Evolutionary conservation across 2,888 invertebrate species (phyloP).

Genomic region (Microctonus aethiopoides): DNA sequence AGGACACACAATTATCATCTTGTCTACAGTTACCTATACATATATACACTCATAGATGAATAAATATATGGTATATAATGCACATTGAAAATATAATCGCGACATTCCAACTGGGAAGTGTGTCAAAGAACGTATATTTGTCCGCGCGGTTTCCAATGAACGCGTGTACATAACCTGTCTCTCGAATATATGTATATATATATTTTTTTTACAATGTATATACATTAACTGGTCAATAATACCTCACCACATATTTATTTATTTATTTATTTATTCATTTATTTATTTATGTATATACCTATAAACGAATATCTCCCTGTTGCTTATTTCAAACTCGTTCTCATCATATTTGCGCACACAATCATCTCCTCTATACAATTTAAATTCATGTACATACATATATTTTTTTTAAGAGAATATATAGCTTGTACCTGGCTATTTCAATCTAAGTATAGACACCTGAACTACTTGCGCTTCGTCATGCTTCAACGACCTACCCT

Average conservation of each 20-base stretch:
- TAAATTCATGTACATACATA: neutral
- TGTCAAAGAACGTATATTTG: slow-evolving; percentile 39
- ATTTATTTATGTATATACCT: no score
- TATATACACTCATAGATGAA: neutral
- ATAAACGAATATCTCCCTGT: neutral
- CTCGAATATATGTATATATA: no score
- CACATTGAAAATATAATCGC: slow-evolving; percentile 26
- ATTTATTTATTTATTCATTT: no score
- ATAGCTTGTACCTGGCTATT: slow-evolving; percentile 19
- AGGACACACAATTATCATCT: neutral
- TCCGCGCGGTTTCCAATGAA: slow-evolving; percentile 27
- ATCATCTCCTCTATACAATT: neutral
- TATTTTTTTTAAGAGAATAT: neutral
- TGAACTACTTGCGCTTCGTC: slow-evolving; percentile 38
- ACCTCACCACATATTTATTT: neutral
- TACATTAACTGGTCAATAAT: neutral
- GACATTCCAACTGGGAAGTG: slow-evolving; percentile 37
- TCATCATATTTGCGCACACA: neutral
- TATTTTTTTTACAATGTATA: neutral
- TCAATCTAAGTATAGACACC: slow-evolving; percentile 35
- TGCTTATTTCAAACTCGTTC: slow-evolving; percentile 5
- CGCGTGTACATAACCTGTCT: slow-evolving; percentile 4
- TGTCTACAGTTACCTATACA: no score
- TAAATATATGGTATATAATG: neutral
- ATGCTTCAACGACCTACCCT: slow-evolving; percentile 26